Evolutionary conservation across 1,140 invertebrate species (phyloP).

Genomic region (Musca domestica): DNA sequence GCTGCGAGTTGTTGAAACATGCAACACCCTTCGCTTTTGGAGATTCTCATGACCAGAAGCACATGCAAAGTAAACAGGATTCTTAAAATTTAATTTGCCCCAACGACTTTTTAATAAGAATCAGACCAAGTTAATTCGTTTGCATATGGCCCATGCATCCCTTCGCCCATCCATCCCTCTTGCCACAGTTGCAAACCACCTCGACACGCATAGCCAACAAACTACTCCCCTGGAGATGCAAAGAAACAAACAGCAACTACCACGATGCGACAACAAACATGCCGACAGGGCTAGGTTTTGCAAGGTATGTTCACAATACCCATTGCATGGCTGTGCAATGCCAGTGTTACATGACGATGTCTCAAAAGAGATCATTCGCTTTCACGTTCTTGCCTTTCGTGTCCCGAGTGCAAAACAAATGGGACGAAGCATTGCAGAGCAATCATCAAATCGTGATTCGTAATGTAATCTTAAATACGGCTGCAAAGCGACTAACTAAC

Average conservation of each 20-base stretch:
- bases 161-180: too few species aligned
- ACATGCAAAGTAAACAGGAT: slow-evolving; percentile 25
- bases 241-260: slow-evolving; percentile 3
- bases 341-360: slow-evolving; percentile 10
- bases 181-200: background rate
- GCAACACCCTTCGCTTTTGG: slow-evolving; percentile 2
- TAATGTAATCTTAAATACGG: slow-evolving; percentile 17
- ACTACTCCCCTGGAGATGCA: background rate
- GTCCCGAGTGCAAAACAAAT: background rate
- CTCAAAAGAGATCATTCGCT: background rate
- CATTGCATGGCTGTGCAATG: slow-evolving; percentile 1
- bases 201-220: slow-evolving; percentile 12
- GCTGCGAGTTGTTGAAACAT: slow-evolving; percentile 19
- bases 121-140: slow-evolving; percentile 14
- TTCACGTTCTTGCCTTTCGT: background rate
- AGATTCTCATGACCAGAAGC: slow-evolving; percentile 13
- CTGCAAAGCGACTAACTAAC: background rate
- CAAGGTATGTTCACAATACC: slow-evolving; percentile 14
- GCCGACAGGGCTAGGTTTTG: slow-evolving; percentile 4
- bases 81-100: slow-evolving; percentile 27
- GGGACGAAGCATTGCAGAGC: background rate
- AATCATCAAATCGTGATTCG: slow-evolving; percentile 22
- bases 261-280: slow-evolving; percentile 6
- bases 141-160: too few species aligned
- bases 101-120: slow-evolving; percentile 29